Evolutionary conservation across 2,113 vertebrate genomes (phyloP).

Genomic region (Cariama cristata): DNA sequence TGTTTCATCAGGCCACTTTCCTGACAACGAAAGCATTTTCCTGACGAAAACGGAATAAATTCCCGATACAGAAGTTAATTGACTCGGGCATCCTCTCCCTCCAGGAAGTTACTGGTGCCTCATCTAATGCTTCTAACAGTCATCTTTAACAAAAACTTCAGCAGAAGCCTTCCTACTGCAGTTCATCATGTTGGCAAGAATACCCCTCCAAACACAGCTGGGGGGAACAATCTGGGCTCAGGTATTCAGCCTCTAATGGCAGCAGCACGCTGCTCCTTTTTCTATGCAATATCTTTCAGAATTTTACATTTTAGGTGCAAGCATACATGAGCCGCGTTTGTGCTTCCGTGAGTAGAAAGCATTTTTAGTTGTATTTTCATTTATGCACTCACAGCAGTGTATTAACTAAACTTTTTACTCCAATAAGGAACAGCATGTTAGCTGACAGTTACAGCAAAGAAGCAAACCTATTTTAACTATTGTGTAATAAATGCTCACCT

Average conservation of each 20-base stretch:
- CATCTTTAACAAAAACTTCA: background rate
- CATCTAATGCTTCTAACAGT: accelerated
- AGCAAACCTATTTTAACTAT: accelerated
- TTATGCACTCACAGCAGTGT: accelerated
- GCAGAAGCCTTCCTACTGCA: background rate
- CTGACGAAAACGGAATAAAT: background rate
- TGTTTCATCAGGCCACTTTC: background rate
- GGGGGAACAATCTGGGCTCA: accelerated
- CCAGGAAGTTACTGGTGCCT: background rate
- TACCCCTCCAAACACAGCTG: accelerated
- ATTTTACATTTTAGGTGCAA: background rate
- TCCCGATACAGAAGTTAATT: accelerated
- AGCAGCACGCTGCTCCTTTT: background rate
- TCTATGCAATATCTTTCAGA: background rate
- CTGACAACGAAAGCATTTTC: background rate
- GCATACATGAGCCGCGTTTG: accelerated
- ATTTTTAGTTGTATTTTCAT: background rate
- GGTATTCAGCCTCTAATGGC: accelerated
- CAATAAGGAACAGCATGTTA: accelerated
- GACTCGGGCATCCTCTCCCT: background rate
- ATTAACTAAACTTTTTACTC: background rate
- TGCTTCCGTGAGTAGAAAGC: background rate
- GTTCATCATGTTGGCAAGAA: accelerated
- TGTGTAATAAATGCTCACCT: background rate
- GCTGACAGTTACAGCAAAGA: background rate